Evolutionary conservation across 2,888 invertebrate genomes (phyloP).

Genomic region (Noctuana brunneofusca): DNA sequence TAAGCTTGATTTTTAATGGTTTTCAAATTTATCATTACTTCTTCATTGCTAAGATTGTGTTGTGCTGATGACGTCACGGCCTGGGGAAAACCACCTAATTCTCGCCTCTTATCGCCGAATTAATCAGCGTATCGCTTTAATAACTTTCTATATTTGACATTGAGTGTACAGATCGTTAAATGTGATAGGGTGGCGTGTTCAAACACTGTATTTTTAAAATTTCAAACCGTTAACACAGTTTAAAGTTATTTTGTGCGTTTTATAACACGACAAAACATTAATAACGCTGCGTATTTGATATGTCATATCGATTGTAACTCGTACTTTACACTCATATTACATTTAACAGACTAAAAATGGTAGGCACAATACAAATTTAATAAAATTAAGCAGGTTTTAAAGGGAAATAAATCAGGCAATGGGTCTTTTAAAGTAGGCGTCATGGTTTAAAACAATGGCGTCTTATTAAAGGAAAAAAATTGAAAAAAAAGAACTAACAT

Average conservation of each 20-base stretch:
- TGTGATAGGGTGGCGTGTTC: conserved; percentile 31
- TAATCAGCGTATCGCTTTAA: conserved; percentile 35
- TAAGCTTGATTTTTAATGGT: too few species aligned
- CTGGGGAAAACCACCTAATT: conserved; percentile 34
- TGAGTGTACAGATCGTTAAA: conserved; percentile 27
- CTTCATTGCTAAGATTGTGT: neutral
- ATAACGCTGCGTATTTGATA: neutral
- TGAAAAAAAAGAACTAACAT: conserved; percentile 46
- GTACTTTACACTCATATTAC: neutral
- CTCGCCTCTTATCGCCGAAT: conserved; percentile 28
- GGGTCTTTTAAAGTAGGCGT: conserved; percentile 30
- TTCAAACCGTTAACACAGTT: conserved; percentile 23
- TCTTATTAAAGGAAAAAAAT: conserved; percentile 40
- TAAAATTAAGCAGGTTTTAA: conserved; percentile 29
- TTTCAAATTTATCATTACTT: conserved; percentile 22
- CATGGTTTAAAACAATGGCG: conserved; percentile 54
- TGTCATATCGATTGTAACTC: neutral
- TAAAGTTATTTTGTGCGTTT: conserved; percentile 17
- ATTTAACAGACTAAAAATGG: neutral
- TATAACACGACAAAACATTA: conserved; percentile 3
- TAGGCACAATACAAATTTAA: conserved; percentile 20
- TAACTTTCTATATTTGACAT: conserved; percentile 36
- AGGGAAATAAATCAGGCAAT: conserved; percentile 27
- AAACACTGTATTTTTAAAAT: conserved; percentile 28
- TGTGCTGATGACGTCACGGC: conserved; percentile 28